Evolutionary conservation across 2,888 invertebrate genomes (phyloP), one percentile per base, ranked within the genome.

Genomic region (Drosophila kanekoi): DNA sequence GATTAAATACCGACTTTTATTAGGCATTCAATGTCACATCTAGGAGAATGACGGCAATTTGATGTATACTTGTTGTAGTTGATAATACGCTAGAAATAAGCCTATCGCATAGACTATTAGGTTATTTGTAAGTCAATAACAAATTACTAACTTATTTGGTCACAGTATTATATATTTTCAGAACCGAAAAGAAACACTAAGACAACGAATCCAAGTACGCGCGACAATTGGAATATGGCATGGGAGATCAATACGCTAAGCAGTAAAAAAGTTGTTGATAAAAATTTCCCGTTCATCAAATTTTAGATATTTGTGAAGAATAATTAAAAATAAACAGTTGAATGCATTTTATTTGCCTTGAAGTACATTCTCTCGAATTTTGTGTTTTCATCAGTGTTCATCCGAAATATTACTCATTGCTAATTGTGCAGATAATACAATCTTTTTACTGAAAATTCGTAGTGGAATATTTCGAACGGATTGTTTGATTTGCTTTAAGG

Each of bases 21-120:
- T 37, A 11, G 5, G 20, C n/a, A 64, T 49, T 65, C 63, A 81
- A 87, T 77, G 81, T 86, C 88, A 80, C 20, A 62, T 43, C 57
- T 63, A 86, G 83, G 83, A 72, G 48, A 87, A 38, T 67, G 68
- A 54, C 51, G 62, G 45, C 53, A 41, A 20, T 4, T 20, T 10
- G 37, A 49, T 20, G 8, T 51, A 58, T 37, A 48, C 33, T 44
- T 56, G 11, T 35, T 48, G 3, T 37, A 9, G 4, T 23, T 58
- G 79, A 78, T 78, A 74, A 69, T 51, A 45, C 13, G n/a, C 8
- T 41, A 4, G 28, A 18, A 14, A 32, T 32, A 23, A 10, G 28
- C 28, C 28, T 32, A 16, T 9, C 40, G 1, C 8, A 9, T 13
- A 4, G 16, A 11, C 20, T 10, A 14, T 60, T 53, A 58, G 62